Evolutionary conservation across 2,888 invertebrate genomes (phyloP).

Genomic region (Homarus gammarus): DNA sequence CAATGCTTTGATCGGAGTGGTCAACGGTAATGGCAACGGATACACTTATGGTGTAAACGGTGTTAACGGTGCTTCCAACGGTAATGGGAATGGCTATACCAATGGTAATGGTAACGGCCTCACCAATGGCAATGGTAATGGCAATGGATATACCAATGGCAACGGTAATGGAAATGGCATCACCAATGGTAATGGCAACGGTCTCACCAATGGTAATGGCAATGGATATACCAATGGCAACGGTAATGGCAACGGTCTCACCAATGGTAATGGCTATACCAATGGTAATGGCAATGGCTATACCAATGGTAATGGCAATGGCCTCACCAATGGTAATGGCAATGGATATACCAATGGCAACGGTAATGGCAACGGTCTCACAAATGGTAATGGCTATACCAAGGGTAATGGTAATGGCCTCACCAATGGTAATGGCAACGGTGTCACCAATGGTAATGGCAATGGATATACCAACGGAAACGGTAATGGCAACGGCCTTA

Average conservation of each 20-base stretch:
- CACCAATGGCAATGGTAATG: slow-evolving; percentile 4
- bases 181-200: neutral
- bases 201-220: neutral
- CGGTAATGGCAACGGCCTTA: no score
- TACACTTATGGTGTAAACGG: neutral
- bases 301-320: neutral
- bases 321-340: neutral
- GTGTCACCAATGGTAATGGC: slow-evolving; percentile 12
- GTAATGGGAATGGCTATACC: neutral
- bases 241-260: neutral
- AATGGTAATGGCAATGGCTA: slow-evolving; percentile 4
- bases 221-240: slow-evolving; percentile 17
- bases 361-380: no score
- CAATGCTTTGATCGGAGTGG: no score
- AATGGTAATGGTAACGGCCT: slow-evolving; percentile 7
- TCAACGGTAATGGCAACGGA: slow-evolving; percentile 17
- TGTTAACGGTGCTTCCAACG: slow-evolving; percentile 27
- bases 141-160: neutral
- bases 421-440: slow-evolving; percentile 17
- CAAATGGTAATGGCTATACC: no score
- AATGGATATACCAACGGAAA: neutral
- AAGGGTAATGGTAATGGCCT: no score
- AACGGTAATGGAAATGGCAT: neutral
- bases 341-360: neutral
- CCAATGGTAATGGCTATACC: slow-evolving; percentile 18